A percentile compares a stretch with the other conserved stretches of the same genome.
phyloP scores from a whole-genome alignment of 2,113 vertebrate genomes.

The Ammodytes marinus region DNA sequence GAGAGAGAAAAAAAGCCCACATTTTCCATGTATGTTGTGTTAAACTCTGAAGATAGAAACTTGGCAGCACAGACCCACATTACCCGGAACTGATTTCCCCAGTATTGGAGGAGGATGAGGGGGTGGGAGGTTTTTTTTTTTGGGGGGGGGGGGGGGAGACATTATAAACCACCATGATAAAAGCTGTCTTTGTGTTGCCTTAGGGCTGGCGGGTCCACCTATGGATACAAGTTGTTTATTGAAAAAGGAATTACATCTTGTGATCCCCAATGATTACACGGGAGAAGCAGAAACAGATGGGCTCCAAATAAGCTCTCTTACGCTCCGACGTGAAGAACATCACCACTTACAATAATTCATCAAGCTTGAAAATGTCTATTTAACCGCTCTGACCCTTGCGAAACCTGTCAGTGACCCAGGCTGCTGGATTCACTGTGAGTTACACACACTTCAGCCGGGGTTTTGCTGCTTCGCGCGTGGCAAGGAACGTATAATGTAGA shows the following conservation, averaged over 20 bases:
- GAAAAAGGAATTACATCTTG: constrained; percentile 28
- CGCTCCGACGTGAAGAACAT: constrained; percentile 20
- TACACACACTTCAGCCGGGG: background rate
- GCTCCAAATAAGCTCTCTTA: constrained; percentile 16
- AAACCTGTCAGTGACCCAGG: constrained; percentile 24
- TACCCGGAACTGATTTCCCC: constrained; percentile 60
- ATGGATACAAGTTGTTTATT: constrained; percentile 24
- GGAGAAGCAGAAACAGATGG: constrained; percentile 37
- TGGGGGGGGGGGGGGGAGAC: background rate
- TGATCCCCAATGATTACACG: background rate
- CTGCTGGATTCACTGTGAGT: background rate
- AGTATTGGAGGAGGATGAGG: constrained; percentile 16
- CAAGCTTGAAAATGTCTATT: background rate
- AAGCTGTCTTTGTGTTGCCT: constrained; percentile 46
- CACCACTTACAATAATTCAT: constrained; percentile 19
- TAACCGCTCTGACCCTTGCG: constrained; percentile 20
- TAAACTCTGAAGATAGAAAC: constrained; percentile 67
- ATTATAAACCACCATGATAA: constrained; percentile 56
- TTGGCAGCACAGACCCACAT: constrained; percentile 57
- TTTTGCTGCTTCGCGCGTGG: constrained; percentile 5
- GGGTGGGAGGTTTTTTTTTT: no score
- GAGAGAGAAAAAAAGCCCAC: constrained; percentile 53
- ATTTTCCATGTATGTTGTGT: constrained; percentile 71
- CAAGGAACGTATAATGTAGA: constrained; percentile 8
- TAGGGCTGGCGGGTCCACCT: constrained; percentile 33